Evolutionary conservation across 2,888 invertebrate species (phyloP).

Genomic region (Himalopsyche kuldschensis): DNA sequence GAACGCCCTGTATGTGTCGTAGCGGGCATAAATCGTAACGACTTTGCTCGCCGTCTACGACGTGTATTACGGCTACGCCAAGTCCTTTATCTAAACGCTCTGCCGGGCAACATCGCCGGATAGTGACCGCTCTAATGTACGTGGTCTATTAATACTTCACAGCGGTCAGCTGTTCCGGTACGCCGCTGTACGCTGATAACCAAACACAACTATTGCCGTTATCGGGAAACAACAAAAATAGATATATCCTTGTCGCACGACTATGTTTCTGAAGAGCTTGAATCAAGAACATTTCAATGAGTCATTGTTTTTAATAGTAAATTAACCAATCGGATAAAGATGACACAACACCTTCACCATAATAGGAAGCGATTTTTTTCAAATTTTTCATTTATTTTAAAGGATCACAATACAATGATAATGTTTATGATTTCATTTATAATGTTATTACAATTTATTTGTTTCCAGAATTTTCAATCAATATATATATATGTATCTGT

Average conservation of each 20-base stretch:
- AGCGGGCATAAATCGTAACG: background rate
- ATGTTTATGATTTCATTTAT: too few relatives aligned
- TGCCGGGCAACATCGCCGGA: slow-evolving; percentile 9
- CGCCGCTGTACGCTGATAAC: background rate
- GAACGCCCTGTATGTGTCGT: background rate
- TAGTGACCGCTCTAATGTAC: slow-evolving; percentile 12
- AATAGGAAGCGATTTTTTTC: too few relatives aligned
- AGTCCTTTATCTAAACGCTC: slow-evolving; percentile 17
- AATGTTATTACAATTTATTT: too few relatives aligned
- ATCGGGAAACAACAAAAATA: background rate
- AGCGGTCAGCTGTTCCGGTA: background rate
- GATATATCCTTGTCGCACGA: background rate
- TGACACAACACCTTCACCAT: too few relatives aligned
- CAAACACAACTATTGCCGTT: background rate
- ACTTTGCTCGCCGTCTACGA: background rate
- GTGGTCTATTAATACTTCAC: slow-evolving; percentile 5
- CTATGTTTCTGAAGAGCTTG: background rate
- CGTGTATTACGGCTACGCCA: background rate
- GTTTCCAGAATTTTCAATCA: too few relatives aligned
- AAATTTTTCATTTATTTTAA: too few relatives aligned
- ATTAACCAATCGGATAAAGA: too few relatives aligned
- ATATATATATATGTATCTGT: too few relatives aligned
- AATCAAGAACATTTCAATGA: background rate
- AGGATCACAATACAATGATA: too few relatives aligned
- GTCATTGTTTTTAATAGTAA: too few relatives aligned